phyloP scores from a whole-genome alignment of 2,888 invertebrate species.

The Archaeoteleia sp. region DNA sequence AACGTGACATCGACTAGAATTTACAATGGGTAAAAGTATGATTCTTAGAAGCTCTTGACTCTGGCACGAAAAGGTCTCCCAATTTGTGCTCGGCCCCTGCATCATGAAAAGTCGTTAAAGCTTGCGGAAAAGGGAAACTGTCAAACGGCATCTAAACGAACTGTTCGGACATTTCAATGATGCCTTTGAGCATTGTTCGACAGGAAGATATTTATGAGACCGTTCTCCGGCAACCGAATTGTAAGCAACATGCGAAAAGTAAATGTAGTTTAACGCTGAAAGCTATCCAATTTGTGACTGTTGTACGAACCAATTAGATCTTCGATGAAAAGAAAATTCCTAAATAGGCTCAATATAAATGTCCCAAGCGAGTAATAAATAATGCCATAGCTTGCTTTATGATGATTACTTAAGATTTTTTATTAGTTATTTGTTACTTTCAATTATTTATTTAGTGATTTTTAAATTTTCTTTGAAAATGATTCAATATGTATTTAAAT shows the following conservation, averaged over 20 bases:
- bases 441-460: too few relatives aligned
- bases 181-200: constrained; percentile 23
- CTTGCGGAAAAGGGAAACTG: constrained; percentile 29
- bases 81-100: constrained; percentile 35
- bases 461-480: too few relatives aligned
- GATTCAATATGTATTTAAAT: too few relatives aligned
- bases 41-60: constrained; percentile 25
- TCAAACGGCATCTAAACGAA: constrained; percentile 12
- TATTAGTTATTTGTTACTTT: too few relatives aligned
- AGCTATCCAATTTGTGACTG: constrained; percentile 24
- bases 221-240: constrained; percentile 5
- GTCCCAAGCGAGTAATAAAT: too few relatives aligned
- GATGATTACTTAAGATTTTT: too few relatives aligned
- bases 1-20: constrained; percentile 5
- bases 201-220: constrained; percentile 44
- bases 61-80: constrained; percentile 1
- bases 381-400: too few relatives aligned
- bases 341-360: too few relatives aligned
- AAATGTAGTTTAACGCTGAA: constrained; percentile 33
- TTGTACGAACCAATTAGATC: constrained; percentile 36
- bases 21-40: neutral
- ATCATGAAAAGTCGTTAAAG: constrained; percentile 22
- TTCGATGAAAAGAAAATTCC: constrained; percentile 28
- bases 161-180: constrained; percentile 25
- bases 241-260: constrained; percentile 15